These are phyloP conservation scores for Gortyna flavago DNA, from an alignment of 2,888 invertebrate species.

Conservation along the genomic window DNA sequence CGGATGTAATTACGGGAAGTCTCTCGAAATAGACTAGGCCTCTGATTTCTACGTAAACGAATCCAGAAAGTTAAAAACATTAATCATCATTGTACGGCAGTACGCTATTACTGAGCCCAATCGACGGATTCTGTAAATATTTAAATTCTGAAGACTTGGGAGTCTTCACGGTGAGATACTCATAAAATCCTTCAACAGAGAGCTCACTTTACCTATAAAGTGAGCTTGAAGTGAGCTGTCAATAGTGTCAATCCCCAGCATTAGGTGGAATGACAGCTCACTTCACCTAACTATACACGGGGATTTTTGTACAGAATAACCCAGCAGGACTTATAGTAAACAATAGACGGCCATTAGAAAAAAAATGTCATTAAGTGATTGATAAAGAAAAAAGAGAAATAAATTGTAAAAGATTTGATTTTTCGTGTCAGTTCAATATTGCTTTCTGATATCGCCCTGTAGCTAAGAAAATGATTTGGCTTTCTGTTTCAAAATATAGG, in stretches of 20 bases:
- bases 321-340: not conserved
- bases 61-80: not conserved
- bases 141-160: no score
- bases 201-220: no score
- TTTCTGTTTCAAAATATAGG: not conserved
- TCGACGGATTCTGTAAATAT: no score
- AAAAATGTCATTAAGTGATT: not conserved
- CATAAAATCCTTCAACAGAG: no score
- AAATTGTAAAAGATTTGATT: not conserved
- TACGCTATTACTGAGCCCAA: not conserved
- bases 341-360: not conserved
- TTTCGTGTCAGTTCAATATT: no score
- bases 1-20: constrained; percentile 9
- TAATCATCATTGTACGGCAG: not conserved
- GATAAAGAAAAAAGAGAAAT: not conserved
- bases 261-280: no score
- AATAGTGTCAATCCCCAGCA: no score
- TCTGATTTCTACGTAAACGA: constrained; percentile 9
- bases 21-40: constrained; percentile 9
- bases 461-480: not conserved
- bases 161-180: no score
- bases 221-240: no score
- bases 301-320: no score
- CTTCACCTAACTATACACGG: no score
- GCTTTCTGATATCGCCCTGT: not conserved